Conservation (phyloP, 2,113 vertebrate species). For the Chaetura pelagica region DNA sequence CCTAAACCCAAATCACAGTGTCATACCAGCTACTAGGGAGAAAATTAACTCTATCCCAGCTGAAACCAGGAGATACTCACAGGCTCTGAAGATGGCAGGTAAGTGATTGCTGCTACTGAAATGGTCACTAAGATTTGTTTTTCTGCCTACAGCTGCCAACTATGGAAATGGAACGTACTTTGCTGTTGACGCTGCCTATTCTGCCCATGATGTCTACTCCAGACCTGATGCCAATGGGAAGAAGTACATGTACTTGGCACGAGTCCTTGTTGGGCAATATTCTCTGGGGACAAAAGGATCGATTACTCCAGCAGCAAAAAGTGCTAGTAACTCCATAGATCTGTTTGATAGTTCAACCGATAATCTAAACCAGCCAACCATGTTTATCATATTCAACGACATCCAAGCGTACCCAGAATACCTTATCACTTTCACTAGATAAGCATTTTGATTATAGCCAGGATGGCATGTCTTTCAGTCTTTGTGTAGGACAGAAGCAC, state of each 20-base stretch:
- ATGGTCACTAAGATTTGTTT: background rate
- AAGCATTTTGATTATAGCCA: background rate
- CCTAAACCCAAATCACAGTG: background rate
- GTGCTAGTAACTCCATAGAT: constrained; percentile 1
- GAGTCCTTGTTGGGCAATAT: constrained; percentile 84
- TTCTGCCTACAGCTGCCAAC: constrained; percentile 59
- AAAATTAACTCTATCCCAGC: background rate
- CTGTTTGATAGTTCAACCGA: constrained; percentile 83
- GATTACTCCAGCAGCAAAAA: constrained; percentile 70
- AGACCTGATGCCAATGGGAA: background rate
- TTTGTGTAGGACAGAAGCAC: background rate
- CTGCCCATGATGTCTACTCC: constrained; percentile 67
- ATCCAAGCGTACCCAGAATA: constrained; percentile 86
- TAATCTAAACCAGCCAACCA: background rate
- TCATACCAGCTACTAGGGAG: background rate
- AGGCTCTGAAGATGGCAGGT: background rate
- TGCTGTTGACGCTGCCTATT: constrained; percentile 76
- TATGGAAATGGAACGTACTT: constrained; percentile 85
- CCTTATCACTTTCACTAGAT: constrained; percentile 79
- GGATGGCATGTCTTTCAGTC: background rate
- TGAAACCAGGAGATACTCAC: background rate
- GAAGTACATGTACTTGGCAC: constrained; percentile 81
- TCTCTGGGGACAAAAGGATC: constrained; percentile 13
- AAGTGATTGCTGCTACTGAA: background rate
- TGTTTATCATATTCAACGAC: constrained; percentile 85